These are phyloP conservation scores for Polydrusus pterygomalis DNA, from an alignment of 2,888 invertebrate genomes.

Conservation along the genomic window DNA sequence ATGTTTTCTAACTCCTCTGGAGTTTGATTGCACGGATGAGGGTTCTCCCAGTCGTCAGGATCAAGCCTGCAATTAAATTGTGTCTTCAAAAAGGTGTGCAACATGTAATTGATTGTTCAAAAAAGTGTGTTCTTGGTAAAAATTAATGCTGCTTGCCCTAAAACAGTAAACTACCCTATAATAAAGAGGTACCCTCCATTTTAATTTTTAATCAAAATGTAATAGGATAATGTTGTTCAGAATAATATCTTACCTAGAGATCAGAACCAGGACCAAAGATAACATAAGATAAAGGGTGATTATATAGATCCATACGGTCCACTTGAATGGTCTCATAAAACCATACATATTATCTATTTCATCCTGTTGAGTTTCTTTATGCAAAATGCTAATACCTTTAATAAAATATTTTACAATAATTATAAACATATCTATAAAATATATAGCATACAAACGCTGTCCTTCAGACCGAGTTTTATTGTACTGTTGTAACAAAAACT, in stretches of 20 bases:
- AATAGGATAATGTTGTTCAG: neutral
- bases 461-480: no score
- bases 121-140: no score
- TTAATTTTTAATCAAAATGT: neutral
- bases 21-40: slow-evolving; percentile 91
- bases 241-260: slow-evolving; percentile 74
- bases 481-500: no score
- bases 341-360: slow-evolving; percentile 87
- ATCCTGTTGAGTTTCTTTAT: slow-evolving; percentile 85
- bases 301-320: slow-evolving; percentile 93
- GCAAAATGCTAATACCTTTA: slow-evolving; percentile 87
- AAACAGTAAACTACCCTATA: no score
- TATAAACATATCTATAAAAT: no score
- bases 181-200: no score
- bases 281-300: slow-evolving; percentile 89
- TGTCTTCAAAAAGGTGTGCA: no score
- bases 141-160: no score
- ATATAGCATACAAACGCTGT: no score
- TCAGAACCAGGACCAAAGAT: slow-evolving; percentile 86
- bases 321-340: slow-evolving; percentile 90
- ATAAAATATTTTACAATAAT: neutral
- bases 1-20: slow-evolving; percentile 93
- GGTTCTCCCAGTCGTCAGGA: slow-evolving; percentile 95
- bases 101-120: no score
- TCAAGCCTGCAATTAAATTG: slow-evolving; percentile 79